These are phyloP conservation scores for Balearica regulorum DNA, from an alignment of 2,797 vertebrate genomes.

Conservation along the genomic window DNA sequence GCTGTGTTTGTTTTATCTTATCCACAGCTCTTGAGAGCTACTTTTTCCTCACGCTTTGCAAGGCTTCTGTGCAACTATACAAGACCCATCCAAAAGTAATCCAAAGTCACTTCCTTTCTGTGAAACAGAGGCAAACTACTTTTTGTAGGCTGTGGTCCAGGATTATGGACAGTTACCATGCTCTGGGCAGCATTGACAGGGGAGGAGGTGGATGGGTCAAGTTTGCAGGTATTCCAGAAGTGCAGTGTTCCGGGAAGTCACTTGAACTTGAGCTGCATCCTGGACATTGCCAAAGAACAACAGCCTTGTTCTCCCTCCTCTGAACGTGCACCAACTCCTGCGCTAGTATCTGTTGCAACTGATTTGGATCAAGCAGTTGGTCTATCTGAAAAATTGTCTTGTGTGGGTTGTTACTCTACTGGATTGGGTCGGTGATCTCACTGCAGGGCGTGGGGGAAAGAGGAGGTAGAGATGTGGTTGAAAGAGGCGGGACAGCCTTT, in stretches of 20 bases:
- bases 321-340: background rate
- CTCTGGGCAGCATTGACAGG: background rate
- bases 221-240: background rate
- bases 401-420: background rate
- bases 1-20: background rate
- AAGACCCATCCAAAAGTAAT: background rate
- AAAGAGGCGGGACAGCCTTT: background rate
- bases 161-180: background rate
- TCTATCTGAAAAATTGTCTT: background rate
- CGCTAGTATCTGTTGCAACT: background rate
- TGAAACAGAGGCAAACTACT: background rate
- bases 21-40: background rate
- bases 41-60: background rate
- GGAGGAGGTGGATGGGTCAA: background rate
- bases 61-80: background rate
- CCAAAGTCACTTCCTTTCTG: background rate
- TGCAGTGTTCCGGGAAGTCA: background rate
- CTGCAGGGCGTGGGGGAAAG: accelerated
- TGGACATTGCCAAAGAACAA: background rate
- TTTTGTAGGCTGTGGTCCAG: background rate
- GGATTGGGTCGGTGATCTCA: background rate
- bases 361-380: background rate
- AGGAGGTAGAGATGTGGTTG: background rate
- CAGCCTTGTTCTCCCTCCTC: background rate
- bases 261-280: background rate